Evolutionary conservation across 2,113 vertebrate species (phyloP), one percentile per base, ranked within the genome.

Genomic region (Cyprinodon brontotheroides): DNA sequence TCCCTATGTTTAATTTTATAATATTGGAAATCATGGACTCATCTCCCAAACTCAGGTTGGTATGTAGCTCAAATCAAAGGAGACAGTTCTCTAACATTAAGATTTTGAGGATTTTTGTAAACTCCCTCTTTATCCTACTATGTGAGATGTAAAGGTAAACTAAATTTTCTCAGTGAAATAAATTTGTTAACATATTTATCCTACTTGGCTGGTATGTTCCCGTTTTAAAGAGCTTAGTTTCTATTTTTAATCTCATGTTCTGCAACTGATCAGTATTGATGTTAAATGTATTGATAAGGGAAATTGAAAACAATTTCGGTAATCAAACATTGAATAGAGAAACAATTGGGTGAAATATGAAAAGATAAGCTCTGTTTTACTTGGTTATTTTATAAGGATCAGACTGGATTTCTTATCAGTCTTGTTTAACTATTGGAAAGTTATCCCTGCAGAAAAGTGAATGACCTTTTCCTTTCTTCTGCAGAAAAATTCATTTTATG

Each of bases 401-500:
- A 57, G 14, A n/a, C n/a, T 57, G 9, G 1, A 57, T 57, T 6
- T 57, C 17, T 20, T 3, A 17, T 64, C 37, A 15, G 12, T 14
- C 62, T n/a, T 60, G 53, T 17, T 57, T 29, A 29, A 29, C 4
- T 41, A 17, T 64, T 37, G 40, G 8, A 57, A 50, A 3, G 2
- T 9, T 20, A 20, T 57, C n/a, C 9, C 17, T 20, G 17, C 3
- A 20, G 48, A 50, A 50, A 17, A 50, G 4, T 50, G 5, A 10
- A 4, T 39, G 14, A 65, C 20, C 12, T 65, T 22, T 76, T 72
- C 72, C 10, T 80, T 12, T 77, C 29, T 37, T 64, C 78, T 90
- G 72, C 89, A 99, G 98, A 97, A 95, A 91, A 99, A 99, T 91
- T 89, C 95, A 22, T 99, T 98, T 86, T 99, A 99, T 37, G 95